phyloP scores from a whole-genome alignment of 2,113 vertebrate genomes.

The Chelonoidis abingdonii region DNA sequence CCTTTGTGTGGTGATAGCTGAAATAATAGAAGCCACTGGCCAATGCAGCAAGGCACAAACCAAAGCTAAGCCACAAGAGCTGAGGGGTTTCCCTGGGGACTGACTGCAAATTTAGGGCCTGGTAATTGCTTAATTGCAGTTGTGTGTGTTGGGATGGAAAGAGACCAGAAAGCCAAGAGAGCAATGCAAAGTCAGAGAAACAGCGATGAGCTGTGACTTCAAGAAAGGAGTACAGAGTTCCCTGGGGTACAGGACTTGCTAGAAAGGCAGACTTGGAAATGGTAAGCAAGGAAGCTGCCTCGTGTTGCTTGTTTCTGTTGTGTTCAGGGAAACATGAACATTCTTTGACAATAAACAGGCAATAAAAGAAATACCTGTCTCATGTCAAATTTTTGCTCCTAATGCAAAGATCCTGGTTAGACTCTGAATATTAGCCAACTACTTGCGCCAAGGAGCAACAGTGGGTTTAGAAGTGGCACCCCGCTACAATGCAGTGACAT shows the following conservation, averaged over 20 bases:
- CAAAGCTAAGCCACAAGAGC: background rate
- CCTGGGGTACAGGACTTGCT: background rate
- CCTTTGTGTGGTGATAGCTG: background rate
- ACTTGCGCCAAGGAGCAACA: background rate
- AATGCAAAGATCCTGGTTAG: background rate
- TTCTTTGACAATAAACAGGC: background rate
- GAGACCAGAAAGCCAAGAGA: background rate
- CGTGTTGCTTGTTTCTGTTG: background rate
- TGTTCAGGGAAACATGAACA: conserved; percentile 36
- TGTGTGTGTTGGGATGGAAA: background rate
- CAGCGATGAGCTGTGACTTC: background rate
- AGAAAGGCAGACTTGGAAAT: conserved; percentile 27
- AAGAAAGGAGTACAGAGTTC: background rate
- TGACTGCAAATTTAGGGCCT: background rate
- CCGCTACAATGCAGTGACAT: background rate
- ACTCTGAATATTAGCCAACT: background rate
- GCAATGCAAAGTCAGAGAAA: background rate
- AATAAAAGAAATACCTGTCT: conserved; percentile 42
- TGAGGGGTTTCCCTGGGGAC: background rate
- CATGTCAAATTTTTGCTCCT: conserved; percentile 7
- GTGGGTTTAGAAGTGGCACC: background rate
- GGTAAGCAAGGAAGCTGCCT: conserved; percentile 23
- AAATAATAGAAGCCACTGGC: background rate
- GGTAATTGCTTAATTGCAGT: background rate
- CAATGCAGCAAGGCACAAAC: background rate